phyloP scores from a whole-genome alignment of 2,888 invertebrate species.

The Rhingia rostrata region DNA sequence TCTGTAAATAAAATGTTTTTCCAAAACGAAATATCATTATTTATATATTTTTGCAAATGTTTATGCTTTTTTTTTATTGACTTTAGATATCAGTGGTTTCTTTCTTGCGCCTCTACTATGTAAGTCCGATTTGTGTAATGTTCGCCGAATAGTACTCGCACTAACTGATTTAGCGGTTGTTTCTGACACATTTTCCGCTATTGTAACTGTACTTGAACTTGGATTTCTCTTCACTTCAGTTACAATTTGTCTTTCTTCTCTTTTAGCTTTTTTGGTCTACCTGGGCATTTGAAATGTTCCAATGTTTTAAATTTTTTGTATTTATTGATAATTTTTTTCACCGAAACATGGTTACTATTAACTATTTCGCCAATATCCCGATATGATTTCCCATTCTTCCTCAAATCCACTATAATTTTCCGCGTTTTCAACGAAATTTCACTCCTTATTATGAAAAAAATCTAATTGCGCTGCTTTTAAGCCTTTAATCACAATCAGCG shows the following conservation, averaged over 20 bases:
- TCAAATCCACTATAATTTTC: conserved; percentile 9
- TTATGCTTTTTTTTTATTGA: too few relatives aligned
- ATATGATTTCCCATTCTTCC: conserved; percentile 2
- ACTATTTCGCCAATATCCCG: conserved; percentile 11
- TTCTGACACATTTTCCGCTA: neutral
- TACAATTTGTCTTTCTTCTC: conserved; percentile 1
- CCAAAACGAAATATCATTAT: conserved; percentile 15
- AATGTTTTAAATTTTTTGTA: conserved; percentile 1
- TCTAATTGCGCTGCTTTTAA: too few relatives aligned
- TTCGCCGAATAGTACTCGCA: too few relatives aligned
- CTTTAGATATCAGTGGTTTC: too few relatives aligned
- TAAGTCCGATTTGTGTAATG: too few relatives aligned
- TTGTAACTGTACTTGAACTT: neutral
- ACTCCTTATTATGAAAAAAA: neutral
- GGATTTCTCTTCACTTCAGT: neutral
- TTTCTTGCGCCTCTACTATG: too few relatives aligned
- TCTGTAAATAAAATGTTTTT: too few relatives aligned
- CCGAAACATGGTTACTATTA: too few relatives aligned
- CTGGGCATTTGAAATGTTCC: neutral
- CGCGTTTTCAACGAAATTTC: conserved; percentile 1
- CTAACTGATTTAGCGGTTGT: too few relatives aligned
- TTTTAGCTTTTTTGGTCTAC: conserved; percentile 9
- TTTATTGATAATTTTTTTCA: too few relatives aligned
- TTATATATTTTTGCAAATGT: conserved; percentile 4
- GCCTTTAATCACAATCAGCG: too few relatives aligned